A percentile compares a stretch with the other conserved stretches of the same genome.
Evolutionary conservation across 2,113 vertebrate species (phyloP).

Genomic region (Galemys pyrenaicus): DNA sequence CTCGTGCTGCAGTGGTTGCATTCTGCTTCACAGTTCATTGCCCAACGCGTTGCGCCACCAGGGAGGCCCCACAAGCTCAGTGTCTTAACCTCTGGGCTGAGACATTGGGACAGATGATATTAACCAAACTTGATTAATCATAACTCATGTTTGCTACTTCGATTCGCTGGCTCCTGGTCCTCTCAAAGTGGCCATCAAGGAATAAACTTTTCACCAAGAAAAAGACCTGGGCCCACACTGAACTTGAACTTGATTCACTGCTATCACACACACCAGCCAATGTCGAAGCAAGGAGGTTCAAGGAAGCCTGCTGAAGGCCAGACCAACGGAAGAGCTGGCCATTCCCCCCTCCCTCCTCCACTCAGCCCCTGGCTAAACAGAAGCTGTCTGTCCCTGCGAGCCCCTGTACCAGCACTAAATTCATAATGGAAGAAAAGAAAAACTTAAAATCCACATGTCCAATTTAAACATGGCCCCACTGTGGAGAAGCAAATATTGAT

Average conservation of each 20-base stretch:
- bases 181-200: background rate
- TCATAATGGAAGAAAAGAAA: background rate
- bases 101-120: background rate
- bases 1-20: too few relatives aligned
- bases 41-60: too few relatives aligned
- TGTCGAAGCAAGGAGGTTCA: background rate
- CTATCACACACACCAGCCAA: background rate
- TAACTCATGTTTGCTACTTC: background rate
- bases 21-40: too few relatives aligned
- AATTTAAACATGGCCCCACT: background rate
- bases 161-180: background rate
- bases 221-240: background rate
- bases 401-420: background rate
- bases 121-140: background rate
- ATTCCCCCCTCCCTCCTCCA: fast-evolving
- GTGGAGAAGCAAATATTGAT: slow-evolving; percentile 52
- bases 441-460: background rate
- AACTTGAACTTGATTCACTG: background rate
- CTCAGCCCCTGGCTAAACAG: background rate
- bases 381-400: background rate
- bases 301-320: background rate
- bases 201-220: background rate
- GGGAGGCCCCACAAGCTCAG: too few relatives aligned
- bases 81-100: background rate
- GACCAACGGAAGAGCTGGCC: background rate